Conservation (phyloP, 2,113 vertebrate genomes). For the Condylura cristata region DNA sequence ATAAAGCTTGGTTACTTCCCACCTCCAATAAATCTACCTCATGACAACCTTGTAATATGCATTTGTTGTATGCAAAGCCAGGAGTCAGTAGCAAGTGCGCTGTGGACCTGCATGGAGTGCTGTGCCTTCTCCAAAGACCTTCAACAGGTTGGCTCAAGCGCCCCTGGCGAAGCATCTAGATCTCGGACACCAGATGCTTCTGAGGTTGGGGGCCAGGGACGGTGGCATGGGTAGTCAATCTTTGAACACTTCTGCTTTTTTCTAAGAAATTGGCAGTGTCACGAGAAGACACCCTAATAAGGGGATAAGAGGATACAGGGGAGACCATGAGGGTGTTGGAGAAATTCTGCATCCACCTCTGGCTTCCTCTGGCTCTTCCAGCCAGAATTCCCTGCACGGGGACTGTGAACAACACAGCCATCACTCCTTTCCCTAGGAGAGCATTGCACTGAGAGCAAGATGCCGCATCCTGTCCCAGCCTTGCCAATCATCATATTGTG, state of each 20-base stretch:
- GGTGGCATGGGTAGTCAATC: neutral
- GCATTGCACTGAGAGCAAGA: neutral
- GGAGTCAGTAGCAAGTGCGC: slow-evolving; percentile 1
- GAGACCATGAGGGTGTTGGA: neutral
- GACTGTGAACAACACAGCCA: neutral
- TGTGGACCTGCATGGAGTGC: neutral
- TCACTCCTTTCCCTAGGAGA: neutral
- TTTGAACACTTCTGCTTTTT: neutral
- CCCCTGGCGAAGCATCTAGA: neutral
- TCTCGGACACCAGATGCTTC: neutral
- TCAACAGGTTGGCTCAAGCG: neutral
- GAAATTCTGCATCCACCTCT: too few species aligned
- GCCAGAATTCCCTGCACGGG: neutral
- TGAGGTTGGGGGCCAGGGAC: neutral
- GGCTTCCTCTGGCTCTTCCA: neutral
- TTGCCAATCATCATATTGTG: neutral
- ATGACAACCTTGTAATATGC: slow-evolving; percentile 43
- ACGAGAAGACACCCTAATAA: neutral
- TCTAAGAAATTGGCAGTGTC: neutral
- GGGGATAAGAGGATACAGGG: neutral
- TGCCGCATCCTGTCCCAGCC: accelerated
- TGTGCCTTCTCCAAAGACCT: neutral
- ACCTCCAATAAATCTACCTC: slow-evolving; percentile 49
- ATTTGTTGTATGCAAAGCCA: slow-evolving; percentile 31
- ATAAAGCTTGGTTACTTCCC: slow-evolving; percentile 59